Conservation (phyloP, 2,113 vertebrate genomes). For the Limnothrissa miodon region DNA sequence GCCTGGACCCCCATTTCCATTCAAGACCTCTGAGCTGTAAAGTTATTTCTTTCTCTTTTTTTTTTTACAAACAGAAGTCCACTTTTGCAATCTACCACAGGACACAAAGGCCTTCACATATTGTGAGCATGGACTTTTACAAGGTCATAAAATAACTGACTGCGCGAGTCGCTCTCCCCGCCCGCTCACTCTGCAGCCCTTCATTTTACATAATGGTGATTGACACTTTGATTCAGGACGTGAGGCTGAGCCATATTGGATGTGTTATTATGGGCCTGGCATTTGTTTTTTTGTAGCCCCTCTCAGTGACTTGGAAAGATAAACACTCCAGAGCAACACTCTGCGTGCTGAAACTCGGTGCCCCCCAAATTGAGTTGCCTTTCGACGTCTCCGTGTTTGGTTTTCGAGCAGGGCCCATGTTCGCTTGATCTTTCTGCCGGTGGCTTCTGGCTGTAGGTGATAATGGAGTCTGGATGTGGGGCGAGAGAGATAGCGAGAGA, state of each 20-base stretch:
- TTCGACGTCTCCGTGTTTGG: background rate
- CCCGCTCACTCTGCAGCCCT: background rate
- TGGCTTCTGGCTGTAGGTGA: background rate
- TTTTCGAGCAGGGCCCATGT: background rate
- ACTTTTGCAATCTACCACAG: background rate
- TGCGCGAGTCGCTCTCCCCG: background rate
- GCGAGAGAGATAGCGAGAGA: background rate
- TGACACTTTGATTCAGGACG: background rate
- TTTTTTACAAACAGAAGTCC: conserved; percentile 3
- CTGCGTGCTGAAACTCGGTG: background rate
- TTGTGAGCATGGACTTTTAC: background rate
- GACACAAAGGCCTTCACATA: background rate
- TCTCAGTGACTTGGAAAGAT: background rate
- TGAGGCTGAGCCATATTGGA: background rate
- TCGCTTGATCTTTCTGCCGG: background rate
- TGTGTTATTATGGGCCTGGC: background rate
- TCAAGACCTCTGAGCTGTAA: conserved; percentile 36
- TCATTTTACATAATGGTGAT: background rate
- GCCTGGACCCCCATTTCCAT: conserved; percentile 16
- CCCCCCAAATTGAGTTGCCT: background rate
- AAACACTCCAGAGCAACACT: background rate
- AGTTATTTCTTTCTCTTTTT: conserved; percentile 44
- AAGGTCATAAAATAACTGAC: background rate
- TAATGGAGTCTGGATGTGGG: background rate
- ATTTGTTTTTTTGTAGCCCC: background rate